Percentiles rank a stretch among this genome's conserved stretches.
Evolutionary conservation across 1,140 invertebrate genomes (phyloP).

Genomic region (Zophobas morio): DNA sequence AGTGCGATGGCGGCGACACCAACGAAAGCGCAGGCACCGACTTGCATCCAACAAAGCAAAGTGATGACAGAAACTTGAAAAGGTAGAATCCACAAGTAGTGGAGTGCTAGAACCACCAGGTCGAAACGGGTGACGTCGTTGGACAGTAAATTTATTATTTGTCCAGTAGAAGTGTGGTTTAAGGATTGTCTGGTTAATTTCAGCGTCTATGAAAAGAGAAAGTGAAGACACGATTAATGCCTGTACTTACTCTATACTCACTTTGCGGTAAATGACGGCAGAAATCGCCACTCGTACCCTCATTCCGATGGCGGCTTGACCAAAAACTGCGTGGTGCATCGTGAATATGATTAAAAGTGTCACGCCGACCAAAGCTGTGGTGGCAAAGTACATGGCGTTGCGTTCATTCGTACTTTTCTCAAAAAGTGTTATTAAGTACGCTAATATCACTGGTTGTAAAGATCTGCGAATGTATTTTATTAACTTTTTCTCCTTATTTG

Average conservation of each 20-base stretch:
- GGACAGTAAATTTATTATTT: too few species aligned
- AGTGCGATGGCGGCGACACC: constrained; percentile 76
- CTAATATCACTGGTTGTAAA: constrained; percentile 68
- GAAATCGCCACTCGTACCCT: constrained; percentile 73
- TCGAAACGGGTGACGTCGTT: too few species aligned
- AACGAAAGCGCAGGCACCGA: constrained; percentile 78
- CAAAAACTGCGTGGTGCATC: constrained; percentile 66
- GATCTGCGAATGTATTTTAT: constrained; percentile 62
- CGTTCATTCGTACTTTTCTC: not conserved
- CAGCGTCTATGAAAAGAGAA: constrained; percentile 69
- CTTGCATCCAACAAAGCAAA: constrained; percentile 78
- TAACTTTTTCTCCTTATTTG: not conserved
- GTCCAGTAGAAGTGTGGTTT: constrained; percentile 82
- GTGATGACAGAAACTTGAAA: constrained; percentile 74
- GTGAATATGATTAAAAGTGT: constrained; percentile 56
- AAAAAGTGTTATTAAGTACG: constrained; percentile 63
- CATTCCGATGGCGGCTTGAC: constrained; percentile 72
- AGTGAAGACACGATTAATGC: too few species aligned
- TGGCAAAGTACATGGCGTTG: constrained; percentile 52
- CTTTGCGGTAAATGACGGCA: constrained; percentile 74
- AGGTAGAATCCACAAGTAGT: constrained; percentile 80
- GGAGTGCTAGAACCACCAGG: constrained; percentile 70
- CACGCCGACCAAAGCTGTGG: constrained; percentile 50
- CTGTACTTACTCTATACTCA: not conserved
- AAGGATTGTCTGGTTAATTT: constrained; percentile 77